Base-by-base conservation (phyloP, 2,797 vertebrate species). In the Alca torda region DNA sequence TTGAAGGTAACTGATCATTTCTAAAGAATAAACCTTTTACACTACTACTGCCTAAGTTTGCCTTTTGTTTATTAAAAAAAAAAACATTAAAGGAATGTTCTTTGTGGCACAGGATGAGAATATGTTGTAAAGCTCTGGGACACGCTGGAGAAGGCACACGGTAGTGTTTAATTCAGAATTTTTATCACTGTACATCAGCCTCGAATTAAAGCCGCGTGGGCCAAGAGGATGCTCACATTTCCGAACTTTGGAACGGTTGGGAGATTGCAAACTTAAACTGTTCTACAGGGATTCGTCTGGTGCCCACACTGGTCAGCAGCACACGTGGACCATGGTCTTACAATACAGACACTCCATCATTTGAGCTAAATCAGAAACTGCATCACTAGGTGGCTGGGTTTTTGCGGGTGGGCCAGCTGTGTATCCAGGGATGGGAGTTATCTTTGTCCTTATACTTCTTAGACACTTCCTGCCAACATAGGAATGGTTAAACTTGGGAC, bases 391-490 rank as follows among this genome's bases (percentile, higher is more conserved):
- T 41, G 28, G 39, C 9, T 72, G 82, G 9, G 21, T 3, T 45
- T 87, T 56, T 81, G 53, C 50, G 65, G 69, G 54, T 57, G 14
- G 45, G 21, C 25, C 75, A 75, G 24, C 23, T 57, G 1, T 72
- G 53, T n/a, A 70, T 54, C 13, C 26, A 54, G 48, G 25, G 59
- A 24, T 69, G 60, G 51, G 74, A 86, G 24, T 76, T 90, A 43
- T 84, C 69, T 88, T 67, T 90, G 73, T 86, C 69, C 39, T 86
- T 75, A 31, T 10, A 6, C 30, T 78, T 86, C 77, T 95, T 61
- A 95, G 54, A 65, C 43, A 61, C 35, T 65, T 96, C 68, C 89
- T 75, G 75, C 73, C 89, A 75, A 78, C 41, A 91, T 89, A 96
- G 45, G 48, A 89, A 57, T 83, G 56, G 82, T 93, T 78, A 91